Conservation (phyloP, 37 sponge, comb jelly and placozoan genomes). For the Bolinopsis microptera region DNA sequence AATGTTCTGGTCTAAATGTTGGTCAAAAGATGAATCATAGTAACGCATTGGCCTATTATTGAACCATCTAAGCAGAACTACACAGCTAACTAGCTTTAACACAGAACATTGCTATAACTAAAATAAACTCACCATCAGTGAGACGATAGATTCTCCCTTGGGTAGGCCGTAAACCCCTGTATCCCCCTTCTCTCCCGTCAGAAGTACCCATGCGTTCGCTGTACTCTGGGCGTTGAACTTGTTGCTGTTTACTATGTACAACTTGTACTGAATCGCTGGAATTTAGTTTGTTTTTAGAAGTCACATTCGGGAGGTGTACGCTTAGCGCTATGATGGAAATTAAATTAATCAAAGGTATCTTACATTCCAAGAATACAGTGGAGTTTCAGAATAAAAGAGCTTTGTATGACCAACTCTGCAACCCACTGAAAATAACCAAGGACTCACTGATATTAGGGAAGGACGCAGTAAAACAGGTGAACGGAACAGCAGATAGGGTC, state of each 20-base stretch:
- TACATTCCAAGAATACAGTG: too few species aligned
- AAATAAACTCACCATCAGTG: conserved; percentile 69
- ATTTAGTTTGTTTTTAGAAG: too few species aligned
- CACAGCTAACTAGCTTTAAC: too few species aligned
- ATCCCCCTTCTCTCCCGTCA: conserved; percentile 77
- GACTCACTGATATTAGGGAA: conserved; percentile 73
- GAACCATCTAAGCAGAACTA: too few species aligned
- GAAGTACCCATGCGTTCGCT: conserved; percentile 73
- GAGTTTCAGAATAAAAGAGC: background rate
- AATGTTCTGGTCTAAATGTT: too few species aligned
- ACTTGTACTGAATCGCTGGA: conserved; percentile 73
- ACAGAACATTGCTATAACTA: too few species aligned
- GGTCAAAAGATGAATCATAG: too few species aligned
- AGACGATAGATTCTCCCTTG: conserved; percentile 73
- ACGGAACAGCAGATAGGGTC: conserved; percentile 84
- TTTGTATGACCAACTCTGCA: too few species aligned
- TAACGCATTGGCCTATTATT: too few species aligned
- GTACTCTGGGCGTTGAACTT: conserved; percentile 82
- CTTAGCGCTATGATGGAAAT: background rate
- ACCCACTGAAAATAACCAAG: too few species aligned
- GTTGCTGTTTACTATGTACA: conserved; percentile 80
- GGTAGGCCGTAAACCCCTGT: conserved; percentile 71
- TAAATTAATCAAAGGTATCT: too few species aligned
- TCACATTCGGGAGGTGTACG: conserved; percentile 39
- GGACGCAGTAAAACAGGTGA: conserved; percentile 88